Percentiles rank a stretch among this genome's conserved stretches.
Conservation (phyloP, 2,888 invertebrate species). For the Heteropelma amictum region DNA sequence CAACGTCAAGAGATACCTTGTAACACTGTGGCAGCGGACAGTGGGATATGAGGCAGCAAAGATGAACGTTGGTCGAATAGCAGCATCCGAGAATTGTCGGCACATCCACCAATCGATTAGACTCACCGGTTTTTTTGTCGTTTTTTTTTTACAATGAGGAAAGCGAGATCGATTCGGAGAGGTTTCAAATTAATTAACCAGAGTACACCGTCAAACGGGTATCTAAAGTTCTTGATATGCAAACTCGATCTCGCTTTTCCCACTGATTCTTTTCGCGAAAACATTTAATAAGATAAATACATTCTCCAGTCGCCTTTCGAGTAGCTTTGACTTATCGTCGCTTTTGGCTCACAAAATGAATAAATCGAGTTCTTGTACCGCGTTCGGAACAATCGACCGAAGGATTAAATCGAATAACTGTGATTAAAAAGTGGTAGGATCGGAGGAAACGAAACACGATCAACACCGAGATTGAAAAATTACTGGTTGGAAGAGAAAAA, state of each 20-base stretch:
- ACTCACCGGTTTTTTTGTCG: conserved; percentile 29
- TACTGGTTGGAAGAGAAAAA: neutral
- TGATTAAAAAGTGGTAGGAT: too few relatives aligned
- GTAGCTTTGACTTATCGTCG: too few relatives aligned
- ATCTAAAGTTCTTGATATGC: neutral
- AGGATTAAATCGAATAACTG: too few relatives aligned
- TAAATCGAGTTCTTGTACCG: too few relatives aligned
- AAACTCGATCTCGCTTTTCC: too few relatives aligned
- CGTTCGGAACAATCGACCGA: too few relatives aligned
- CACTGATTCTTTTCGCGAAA: too few relatives aligned
- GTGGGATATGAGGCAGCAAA: conserved; percentile 57
- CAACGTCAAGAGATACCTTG: conserved; percentile 67
- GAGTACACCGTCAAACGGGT: neutral
- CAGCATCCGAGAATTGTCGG: conserved; percentile 61
- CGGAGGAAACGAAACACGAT: conserved; percentile 12
- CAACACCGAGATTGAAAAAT: conserved; percentile 25
- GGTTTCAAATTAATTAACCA: neutral
- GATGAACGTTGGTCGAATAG: conserved; percentile 52
- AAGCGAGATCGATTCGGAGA: conserved; percentile 30
- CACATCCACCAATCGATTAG: conserved; percentile 58
- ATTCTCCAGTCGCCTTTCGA: too few relatives aligned
- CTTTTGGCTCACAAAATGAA: too few relatives aligned
- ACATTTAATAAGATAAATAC: too few relatives aligned
- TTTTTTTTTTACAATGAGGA: conserved; percentile 13
- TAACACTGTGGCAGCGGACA: conserved; percentile 65